Conservation (phyloP, 2,888 invertebrate genomes). For the Lottia scabra region DNA sequence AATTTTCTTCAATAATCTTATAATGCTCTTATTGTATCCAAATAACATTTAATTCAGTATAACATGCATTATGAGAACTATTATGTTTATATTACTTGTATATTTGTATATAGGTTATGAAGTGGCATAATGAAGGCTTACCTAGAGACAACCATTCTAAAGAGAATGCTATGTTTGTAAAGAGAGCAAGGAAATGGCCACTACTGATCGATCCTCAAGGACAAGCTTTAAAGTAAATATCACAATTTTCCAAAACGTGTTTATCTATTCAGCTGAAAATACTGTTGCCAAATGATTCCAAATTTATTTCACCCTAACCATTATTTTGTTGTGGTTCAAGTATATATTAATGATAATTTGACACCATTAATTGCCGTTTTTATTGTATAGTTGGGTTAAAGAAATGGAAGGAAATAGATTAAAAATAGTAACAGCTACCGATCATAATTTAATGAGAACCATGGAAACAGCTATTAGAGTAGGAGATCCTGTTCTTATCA, state of each 20-base stretch:
- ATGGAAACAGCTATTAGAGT: constrained; percentile 67
- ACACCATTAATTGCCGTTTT: too few species aligned
- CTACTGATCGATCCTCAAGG: constrained; percentile 69
- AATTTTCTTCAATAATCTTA: too few species aligned
- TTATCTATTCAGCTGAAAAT: too few species aligned
- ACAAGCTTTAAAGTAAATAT: constrained; percentile 64
- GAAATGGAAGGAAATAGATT: constrained; percentile 61
- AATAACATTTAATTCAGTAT: too few species aligned
- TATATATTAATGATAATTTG: too few species aligned
- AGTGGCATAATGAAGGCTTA: constrained; percentile 67
- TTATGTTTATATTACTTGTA: background rate
- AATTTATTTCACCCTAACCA: too few species aligned
- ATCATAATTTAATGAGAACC: constrained; percentile 65
- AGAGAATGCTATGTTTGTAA: constrained; percentile 68
- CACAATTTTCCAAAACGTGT: too few species aligned
- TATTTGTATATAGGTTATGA: constrained; percentile 49
- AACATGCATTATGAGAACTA: too few species aligned
- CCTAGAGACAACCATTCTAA: constrained; percentile 66
- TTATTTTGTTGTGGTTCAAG: too few species aligned
- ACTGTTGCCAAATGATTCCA: too few species aligned
- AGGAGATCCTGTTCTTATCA: constrained; percentile 65
- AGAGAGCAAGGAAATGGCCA: constrained; percentile 66
- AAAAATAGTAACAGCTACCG: constrained; percentile 58
- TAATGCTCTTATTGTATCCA: too few species aligned
- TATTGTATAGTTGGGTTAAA: constrained; percentile 64